Base-by-base conservation (phyloP, 2,113 vertebrate species). In the Pao palembangensis region DNA sequence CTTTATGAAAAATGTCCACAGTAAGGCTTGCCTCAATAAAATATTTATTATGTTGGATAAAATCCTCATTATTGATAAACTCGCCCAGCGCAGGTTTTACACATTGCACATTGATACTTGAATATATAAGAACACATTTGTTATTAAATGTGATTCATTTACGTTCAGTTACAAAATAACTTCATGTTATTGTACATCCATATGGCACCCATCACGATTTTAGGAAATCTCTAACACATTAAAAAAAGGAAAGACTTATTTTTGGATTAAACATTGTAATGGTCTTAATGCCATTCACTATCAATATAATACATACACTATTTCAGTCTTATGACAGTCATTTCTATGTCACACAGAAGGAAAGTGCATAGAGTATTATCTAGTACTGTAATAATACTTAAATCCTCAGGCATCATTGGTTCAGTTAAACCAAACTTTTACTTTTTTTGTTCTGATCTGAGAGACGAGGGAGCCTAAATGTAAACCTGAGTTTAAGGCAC, bases 21-120 rank as follows among this genome's bases (percentile, higher is more conserved):
- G 50, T 43, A 63, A 51, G 48, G 19, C 71, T 13, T 69, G 55
- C 81, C 65, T 71, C 43, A 84, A 87, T 87, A 83, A 87, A 86
- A 46, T 88, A 86, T 86, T 88, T 85, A 89, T 88, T 87, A 75
- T 70, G 60, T 58, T 43, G 15, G 73, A 72, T 66, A 51, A 53
- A 70, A 43, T 71, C 10, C 55, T 54, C 34, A 38, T 38, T 38
- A 3, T 42, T 15, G 10, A 72, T 47, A 38, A 55, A 20, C 3
- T 57, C 25, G n/a, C 13, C 52, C 31, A 48, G 34, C 63, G 58
- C 62, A 54, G 8, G 3, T 64, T 73, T 50, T 71, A 75, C 43
- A 71, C 55, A 17, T 53, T 71, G 34, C 34, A 71, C 55, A 17
- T 53, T 69, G 34, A 8, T 57, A 69, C 51, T 61, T 38, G 8